Base-by-base conservation (phyloP, 1,140 invertebrate species). In the Drosophila tristis region DNA sequence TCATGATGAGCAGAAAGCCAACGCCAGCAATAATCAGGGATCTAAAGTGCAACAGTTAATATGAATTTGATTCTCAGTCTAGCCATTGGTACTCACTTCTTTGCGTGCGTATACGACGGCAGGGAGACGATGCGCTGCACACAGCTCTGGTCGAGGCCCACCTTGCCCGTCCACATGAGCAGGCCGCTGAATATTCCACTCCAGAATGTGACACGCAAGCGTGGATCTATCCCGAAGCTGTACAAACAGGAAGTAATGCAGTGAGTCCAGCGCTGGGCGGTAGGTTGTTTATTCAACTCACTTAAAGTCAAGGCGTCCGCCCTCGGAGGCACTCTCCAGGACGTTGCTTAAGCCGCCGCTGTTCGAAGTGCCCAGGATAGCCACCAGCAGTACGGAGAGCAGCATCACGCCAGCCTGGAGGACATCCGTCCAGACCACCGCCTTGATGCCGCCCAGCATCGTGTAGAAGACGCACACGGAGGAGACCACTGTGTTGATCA, bases 401-500 rank as follows among this genome's bases (percentile, higher is more conserved):
- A 96, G 93, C 95, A 97, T 97, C 2, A 97, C 93, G 5, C 94
- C 80, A 3, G 95, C 95, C 92, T 98, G 97, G 29, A 98, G 94
- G 0, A 96, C 95, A 92, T 98, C 97, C 1, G 97, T 97, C 96
- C 96, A 97, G 25, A 98, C 95, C 1, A 98, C 97, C 0, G 96
- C 96, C 92, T 97, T 97, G 61, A 98, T 93, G 1, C 97, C 97
- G 68, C 96, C 96, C 92, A 97, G 81, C 64, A 95, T 95, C 3
- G 96, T 97, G 86, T 97, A 97, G 85, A 97, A 96, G 47, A 96
- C 96, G 91, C 96, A 97, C 15, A 97, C 94, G 23, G 94, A 92
- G 56, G 95, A 96, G 20, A 96, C 95, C 3, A 95, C 84, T 5
- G 94, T 93, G 44, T 96, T 95, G 42, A 96, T 94, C 43, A 95